These are phyloP conservation scores for Triplophysa bombifrons DNA, from an alignment of 2,797 vertebrate species.

Conservation along the genomic window DNA sequence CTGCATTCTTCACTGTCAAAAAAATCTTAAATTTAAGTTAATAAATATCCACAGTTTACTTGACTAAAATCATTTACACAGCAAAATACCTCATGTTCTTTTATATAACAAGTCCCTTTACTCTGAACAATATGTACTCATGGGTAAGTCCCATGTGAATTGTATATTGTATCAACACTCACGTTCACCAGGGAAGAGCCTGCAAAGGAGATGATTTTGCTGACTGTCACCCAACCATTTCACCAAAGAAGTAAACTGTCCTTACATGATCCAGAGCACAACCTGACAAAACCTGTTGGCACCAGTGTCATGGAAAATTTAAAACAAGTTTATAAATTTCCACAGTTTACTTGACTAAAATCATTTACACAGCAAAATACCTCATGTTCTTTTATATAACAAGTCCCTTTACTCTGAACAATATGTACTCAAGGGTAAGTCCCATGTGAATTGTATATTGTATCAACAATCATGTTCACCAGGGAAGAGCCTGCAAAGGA, in stretches of 20 bases:
- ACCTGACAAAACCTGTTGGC: too few relatives aligned
- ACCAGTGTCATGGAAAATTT: too few relatives aligned
- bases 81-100: neutral
- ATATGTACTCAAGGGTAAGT: conserved; percentile 18
- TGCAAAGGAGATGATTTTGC: conserved; percentile 18
- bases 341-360: neutral
- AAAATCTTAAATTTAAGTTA: too few relatives aligned
- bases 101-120: neutral
- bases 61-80: neutral
- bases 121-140: conserved; percentile 30
- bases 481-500: conserved; percentile 21
- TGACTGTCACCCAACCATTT: conserved; percentile 23
- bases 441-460: conserved; percentile 22
- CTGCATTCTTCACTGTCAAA: too few relatives aligned
- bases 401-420: conserved; percentile 14
- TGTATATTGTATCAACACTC: conserved; percentile 36
- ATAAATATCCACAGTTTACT: neutral
- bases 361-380: neutral
- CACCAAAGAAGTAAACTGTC: conserved; percentile 12
- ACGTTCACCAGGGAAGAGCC: conserved; percentile 12
- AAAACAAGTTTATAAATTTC: neutral
- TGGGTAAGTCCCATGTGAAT: conserved; percentile 9
- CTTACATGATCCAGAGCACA: too few relatives aligned
- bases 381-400: neutral
- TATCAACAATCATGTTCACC: conserved; percentile 26